A percentile compares a stretch with the other conserved stretches of the same genome.
These are phyloP conservation scores for Oncorhynchus clarkii DNA, from an alignment of 2,113 vertebrate species.

Conservation along the genomic window DNA sequence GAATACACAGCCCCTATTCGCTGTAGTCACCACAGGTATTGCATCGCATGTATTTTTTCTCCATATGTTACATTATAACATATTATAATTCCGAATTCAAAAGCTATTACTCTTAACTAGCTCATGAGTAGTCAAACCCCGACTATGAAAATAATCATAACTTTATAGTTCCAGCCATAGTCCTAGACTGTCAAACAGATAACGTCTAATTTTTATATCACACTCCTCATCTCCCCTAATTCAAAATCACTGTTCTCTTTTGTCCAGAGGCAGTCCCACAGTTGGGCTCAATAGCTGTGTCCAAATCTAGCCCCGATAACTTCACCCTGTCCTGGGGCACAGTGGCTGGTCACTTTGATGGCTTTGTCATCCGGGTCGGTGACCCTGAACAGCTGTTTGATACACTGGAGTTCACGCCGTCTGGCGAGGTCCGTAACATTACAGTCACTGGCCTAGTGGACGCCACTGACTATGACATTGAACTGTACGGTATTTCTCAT, in stretches of 20 bases:
- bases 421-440: conserved; percentile 51
- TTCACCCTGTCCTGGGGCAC: conserved; percentile 67
- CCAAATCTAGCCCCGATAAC: conserved; percentile 65
- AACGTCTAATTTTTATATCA: neutral
- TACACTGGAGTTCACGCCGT: conserved; percentile 65
- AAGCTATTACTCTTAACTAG: too few relatives aligned
- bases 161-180: too few relatives aligned
- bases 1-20: conserved; percentile 71
- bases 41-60: conserved; percentile 17
- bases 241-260: conserved; percentile 56
- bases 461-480: conserved; percentile 69
- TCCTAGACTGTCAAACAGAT: too few relatives aligned
- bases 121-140: too few relatives aligned
- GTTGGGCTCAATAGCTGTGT: conserved; percentile 67
- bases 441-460: conserved; percentile 69
- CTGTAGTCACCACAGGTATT: conserved; percentile 81
- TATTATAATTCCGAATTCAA: too few relatives aligned
- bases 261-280: conserved; percentile 70
- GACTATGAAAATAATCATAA: too few relatives aligned
- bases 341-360: conserved; percentile 69
- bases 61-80: too few relatives aligned
- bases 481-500: conserved; percentile 72
- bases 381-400: conserved; percentile 70
- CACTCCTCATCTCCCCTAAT: conserved; percentile 21
- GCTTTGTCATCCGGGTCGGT: conserved; percentile 71